Evolutionary conservation across 1,140 invertebrate genomes (phyloP).

Genomic region (Camponotus floridanus): DNA sequence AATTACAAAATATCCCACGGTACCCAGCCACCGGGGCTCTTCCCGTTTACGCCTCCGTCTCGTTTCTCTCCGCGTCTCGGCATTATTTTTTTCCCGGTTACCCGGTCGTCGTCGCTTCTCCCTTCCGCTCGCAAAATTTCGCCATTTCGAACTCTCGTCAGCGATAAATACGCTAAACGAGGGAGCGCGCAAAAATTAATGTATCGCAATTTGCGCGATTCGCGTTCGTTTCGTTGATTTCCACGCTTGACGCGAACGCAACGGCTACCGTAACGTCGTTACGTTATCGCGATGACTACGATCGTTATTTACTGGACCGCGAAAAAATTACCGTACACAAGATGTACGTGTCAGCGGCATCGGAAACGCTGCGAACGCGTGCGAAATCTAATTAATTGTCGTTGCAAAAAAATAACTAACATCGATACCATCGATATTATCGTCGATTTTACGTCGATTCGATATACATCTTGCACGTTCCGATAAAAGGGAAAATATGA

Average conservation of each 20-base stretch:
- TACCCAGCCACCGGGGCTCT: conserved; percentile 1
- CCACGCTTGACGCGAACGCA: conserved; percentile 27
- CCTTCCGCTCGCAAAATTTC: conserved; percentile 18
- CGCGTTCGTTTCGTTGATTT: conserved; percentile 17
- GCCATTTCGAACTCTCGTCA: conserved; percentile 40
- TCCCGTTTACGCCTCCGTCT: conserved; percentile 11
- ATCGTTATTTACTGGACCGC: neutral
- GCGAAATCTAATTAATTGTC: neutral
- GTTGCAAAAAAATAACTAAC: neutral
- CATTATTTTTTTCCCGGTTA: conserved; percentile 63
- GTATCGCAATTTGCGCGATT: conserved; percentile 31
- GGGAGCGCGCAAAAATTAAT: conserved; percentile 38
- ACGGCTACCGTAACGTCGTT: conserved; percentile 12
- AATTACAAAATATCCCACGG: conserved; percentile 73
- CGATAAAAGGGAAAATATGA: neutral
- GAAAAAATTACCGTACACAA: neutral
- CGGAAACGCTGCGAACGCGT: neutral
- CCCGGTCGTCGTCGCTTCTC: neutral
- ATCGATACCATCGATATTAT: neutral
- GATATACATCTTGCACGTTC: neutral
- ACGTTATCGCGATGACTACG: conserved; percentile 1
- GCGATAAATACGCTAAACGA: conserved; percentile 31
- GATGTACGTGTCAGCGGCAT: neutral
- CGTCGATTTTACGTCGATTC: neutral
- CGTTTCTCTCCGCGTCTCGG: neutral